Evolutionary conservation across 2,113 vertebrate species (phyloP).

Genomic region (Cephalopholis sonnerati): DNA sequence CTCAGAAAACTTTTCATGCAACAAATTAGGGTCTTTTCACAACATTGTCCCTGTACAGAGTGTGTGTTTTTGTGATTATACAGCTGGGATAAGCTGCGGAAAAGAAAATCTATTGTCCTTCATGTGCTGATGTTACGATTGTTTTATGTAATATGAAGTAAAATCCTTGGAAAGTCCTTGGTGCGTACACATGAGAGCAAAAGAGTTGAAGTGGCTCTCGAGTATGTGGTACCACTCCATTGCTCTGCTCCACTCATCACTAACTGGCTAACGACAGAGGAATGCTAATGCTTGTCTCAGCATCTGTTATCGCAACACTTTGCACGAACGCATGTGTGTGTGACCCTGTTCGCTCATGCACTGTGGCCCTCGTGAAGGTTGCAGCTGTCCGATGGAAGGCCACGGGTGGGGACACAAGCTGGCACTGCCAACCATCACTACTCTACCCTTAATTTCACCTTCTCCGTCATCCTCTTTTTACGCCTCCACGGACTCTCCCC

Average conservation of each 20-base stretch:
- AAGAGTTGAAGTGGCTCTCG: conserved; percentile 43
- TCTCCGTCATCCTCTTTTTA: conserved; percentile 34
- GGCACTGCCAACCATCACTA: conserved; percentile 52
- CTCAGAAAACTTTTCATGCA: neutral
- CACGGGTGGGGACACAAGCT: conserved; percentile 67
- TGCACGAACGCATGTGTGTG: conserved; percentile 4
- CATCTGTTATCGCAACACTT: conserved; percentile 38
- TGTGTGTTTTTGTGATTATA: neutral
- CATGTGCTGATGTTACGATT: neutral
- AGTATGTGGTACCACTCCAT: conserved; percentile 40
- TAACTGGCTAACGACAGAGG: conserved; percentile 51
- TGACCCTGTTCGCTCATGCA: conserved; percentile 27
- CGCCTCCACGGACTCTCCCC: neutral
- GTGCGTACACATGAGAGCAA: conserved; percentile 12
- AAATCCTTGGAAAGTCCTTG: conserved; percentile 63
- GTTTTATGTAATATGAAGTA: conserved; percentile 12
- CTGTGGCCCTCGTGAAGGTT: conserved; percentile 61
- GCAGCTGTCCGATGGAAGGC: conserved; percentile 61
- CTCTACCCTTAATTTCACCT: conserved; percentile 65
- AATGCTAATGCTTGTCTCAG: conserved; percentile 65
- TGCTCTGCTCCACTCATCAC: conserved; percentile 45
- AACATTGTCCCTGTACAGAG: neutral
- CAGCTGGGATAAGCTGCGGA: neutral
- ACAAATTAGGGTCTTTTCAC: conserved; percentile 3
- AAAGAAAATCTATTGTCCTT: conserved; percentile 13